A percentile compares a stretch with the other conserved stretches of the same genome.
phyloP scores from a whole-genome alignment of 1,140 invertebrate species.

The Pygmarrhopalites habei region DNA sequence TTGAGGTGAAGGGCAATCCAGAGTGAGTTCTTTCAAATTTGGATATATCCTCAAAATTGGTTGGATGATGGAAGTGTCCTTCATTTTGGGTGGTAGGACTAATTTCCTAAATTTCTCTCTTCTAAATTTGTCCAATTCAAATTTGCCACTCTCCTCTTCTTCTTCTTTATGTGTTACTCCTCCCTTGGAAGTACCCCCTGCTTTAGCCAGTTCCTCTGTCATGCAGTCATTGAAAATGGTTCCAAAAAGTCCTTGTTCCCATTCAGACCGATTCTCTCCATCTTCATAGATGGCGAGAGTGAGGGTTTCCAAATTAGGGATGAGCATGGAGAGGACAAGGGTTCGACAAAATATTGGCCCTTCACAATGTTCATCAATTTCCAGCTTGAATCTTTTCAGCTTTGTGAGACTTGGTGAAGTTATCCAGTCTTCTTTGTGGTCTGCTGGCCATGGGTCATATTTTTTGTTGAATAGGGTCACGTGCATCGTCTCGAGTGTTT shows the following conservation, averaged over 20 bases:
- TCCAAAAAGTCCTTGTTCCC: background rate
- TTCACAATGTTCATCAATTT: conserved; percentile 8
- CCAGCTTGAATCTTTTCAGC: background rate
- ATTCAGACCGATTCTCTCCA: background rate
- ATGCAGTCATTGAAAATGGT: background rate
- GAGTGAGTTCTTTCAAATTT: background rate
- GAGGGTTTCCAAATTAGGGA: background rate
- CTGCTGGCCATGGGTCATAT: conserved; percentile 2
- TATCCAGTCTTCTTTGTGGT: background rate
- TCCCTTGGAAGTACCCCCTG: no score
- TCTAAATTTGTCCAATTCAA: no score
- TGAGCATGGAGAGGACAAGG: background rate
- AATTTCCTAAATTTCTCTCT: background rate
- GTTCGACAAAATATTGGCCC: background rate
- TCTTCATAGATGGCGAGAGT: background rate
- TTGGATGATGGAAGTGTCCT: background rate
- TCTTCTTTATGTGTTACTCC: no score
- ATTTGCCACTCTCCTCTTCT: no score
- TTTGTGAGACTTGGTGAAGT: background rate
- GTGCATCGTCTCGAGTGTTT: background rate
- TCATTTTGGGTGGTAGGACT: background rate
- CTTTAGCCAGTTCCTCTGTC: no score
- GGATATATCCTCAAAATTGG: background rate
- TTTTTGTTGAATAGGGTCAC: background rate
- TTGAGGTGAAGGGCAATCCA: background rate